Evolutionary conservation across 2,888 invertebrate species (phyloP), one percentile per base, ranked within the genome.

Genomic region (Dasypogon diadema): DNA sequence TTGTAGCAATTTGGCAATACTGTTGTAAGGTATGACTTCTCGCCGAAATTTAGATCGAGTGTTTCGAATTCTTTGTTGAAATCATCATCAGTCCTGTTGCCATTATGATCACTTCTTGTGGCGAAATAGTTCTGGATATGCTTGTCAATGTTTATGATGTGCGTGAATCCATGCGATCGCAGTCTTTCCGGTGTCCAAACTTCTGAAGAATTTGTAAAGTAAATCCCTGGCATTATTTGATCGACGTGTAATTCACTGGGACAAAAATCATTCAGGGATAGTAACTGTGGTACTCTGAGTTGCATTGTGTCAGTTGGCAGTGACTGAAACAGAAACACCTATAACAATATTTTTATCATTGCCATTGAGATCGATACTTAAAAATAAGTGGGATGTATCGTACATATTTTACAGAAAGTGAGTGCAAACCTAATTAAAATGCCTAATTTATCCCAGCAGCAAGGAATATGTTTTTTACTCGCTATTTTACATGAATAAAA

Each of bases 1-100:
- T 80, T 81, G 73, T 83, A 83, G 68, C 83, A 83, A 79, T 83
- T 83, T 74, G 83, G 83, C 58, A 83, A 75, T 10, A 83, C 82
- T 16, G 82, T 82, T 22, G 81, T 82, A 54, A 83, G 75, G 78
- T 82, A 83, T 18, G 81, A 80, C 42, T 81, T 81, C 78, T 82
- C 82, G 18, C 83, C 83, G 77, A 83, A 83, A 79, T 83, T 82
- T 73, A 83, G 80, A 77, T 83, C 80, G 14, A 83, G 79, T 14
- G 80, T 81, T 72, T 82, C 79, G 70, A 82, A 81, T 18, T 81
- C 80, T 51, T 80, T 78, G 16, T 79, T 79, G 65, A 81, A 81
- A 26, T 75, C 58, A 16, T 46, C 42, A n/a, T 48, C 18, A 26
- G 54, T 30, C 18, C 21, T 70, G 30, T 54, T 54, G 14, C 54